These are phyloP conservation scores for Urocyon cinereoargenteus DNA, from an alignment of 2,797 vertebrate species.

Conservation along the genomic window DNA sequence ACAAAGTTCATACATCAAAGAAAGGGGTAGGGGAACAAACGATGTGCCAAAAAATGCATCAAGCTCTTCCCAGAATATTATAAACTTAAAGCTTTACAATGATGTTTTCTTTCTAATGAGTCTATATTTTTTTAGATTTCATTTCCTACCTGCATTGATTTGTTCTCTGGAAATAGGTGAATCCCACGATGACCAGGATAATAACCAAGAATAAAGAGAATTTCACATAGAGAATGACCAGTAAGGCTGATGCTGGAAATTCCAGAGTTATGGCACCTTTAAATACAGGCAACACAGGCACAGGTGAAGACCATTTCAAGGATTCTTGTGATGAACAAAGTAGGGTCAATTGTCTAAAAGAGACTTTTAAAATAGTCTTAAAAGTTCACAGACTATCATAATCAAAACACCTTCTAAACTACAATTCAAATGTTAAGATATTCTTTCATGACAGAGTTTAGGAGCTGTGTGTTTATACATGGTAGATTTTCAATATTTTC, in stretches of 20 bases:
- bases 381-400: slow-evolving; percentile 4
- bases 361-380: background rate
- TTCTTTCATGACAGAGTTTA: background rate
- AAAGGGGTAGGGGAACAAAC: no score
- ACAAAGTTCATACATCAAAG: background rate
- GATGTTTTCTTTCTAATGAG: background rate
- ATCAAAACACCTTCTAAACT: background rate
- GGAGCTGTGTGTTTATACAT: background rate
- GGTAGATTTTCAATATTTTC: slow-evolving; percentile 26
- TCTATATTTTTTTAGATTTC: background rate
- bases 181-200: background rate
- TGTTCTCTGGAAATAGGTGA: background rate
- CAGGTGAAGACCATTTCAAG: background rate
- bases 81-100: background rate
- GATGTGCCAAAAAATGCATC: background rate
- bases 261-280: background rate
- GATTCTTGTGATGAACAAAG: background rate
- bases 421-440: background rate
- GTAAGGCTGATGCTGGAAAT: background rate
- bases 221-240: slow-evolving; percentile 35
- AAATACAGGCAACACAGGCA: background rate
- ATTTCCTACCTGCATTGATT: slow-evolving; percentile 64
- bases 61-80: background rate
- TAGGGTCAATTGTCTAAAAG: background rate
- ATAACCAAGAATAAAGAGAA: slow-evolving; percentile 25